Evolutionary conservation across 2,797 vertebrate genomes (phyloP).

Genomic region (Octomys mimax): DNA sequence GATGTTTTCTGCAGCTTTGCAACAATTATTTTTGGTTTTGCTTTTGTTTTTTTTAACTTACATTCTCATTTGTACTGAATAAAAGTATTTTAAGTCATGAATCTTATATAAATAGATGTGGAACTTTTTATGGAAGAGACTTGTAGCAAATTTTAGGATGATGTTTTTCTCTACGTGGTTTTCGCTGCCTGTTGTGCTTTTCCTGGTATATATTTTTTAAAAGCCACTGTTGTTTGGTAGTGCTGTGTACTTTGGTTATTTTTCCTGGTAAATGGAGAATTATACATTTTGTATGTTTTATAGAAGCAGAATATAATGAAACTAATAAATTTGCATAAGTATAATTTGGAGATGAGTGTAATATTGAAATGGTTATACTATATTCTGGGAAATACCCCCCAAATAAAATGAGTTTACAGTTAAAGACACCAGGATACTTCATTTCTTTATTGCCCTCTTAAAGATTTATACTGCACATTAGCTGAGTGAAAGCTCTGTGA

Average conservation of each 20-base stretch:
- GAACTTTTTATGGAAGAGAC: constrained; percentile 59
- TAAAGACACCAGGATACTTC: constrained; percentile 60
- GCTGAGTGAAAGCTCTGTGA: constrained; percentile 62
- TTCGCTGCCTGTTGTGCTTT: constrained; percentile 60
- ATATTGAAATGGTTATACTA: not conserved
- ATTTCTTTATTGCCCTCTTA: constrained; percentile 65
- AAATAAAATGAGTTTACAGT: constrained; percentile 45
- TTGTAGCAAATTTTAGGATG: constrained; percentile 72
- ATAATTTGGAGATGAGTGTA: not conserved
- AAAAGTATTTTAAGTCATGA: constrained; percentile 69
- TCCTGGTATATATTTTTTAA: constrained; percentile 42
- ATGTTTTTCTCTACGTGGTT: constrained; percentile 47
- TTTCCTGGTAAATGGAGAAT: constrained; percentile 64
- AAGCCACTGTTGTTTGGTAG: constrained; percentile 15
- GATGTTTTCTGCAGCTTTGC: constrained; percentile 8
- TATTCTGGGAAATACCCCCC: not conserved
- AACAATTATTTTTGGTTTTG: not conserved
- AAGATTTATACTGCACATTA: constrained; percentile 66
- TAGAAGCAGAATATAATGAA: not conserved
- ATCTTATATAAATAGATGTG: constrained; percentile 68
- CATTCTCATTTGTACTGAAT: constrained; percentile 68
- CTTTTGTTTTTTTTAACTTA: not conserved
- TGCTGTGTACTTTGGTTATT: constrained; percentile 27
- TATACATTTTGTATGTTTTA: constrained; percentile 28
- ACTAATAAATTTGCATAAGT: not conserved